Evolutionary conservation across 2,888 invertebrate species (phyloP).

Genomic region (Archaeoteleia sp.): DNA sequence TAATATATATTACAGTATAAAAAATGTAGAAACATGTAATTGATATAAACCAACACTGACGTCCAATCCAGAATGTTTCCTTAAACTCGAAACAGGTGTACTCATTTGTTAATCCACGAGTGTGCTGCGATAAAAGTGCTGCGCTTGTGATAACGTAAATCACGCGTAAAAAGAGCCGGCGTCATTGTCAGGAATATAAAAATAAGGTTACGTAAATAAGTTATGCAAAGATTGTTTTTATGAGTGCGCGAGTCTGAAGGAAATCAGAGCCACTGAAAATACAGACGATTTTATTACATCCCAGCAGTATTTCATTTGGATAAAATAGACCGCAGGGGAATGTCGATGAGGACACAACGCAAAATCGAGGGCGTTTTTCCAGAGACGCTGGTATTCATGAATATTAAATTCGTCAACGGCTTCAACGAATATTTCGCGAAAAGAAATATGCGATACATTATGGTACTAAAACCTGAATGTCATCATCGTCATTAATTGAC

Average conservation of each 20-base stretch:
- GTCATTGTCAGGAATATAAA: constrained; percentile 15
- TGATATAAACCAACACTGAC: too few species aligned
- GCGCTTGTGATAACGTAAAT: constrained; percentile 45
- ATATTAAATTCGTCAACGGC: constrained; percentile 30
- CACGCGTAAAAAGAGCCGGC: constrained; percentile 37
- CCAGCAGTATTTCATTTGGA: constrained; percentile 27
- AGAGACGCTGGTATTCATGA: constrained; percentile 24
- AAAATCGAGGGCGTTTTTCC: constrained; percentile 36
- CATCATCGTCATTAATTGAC: too few species aligned
- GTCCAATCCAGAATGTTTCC: not conserved
- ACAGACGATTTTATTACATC: constrained; percentile 26
- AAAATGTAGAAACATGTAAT: too few species aligned
- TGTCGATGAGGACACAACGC: constrained; percentile 26
- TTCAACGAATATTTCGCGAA: constrained; percentile 2
- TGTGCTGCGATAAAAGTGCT: constrained; percentile 29
- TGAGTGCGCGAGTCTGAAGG: constrained; percentile 25
- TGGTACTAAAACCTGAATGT: constrained; percentile 4
- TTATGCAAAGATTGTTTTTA: constrained; percentile 52
- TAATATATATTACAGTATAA: too few species aligned
- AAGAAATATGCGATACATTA: constrained; percentile 20
- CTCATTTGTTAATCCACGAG: constrained; percentile 38
- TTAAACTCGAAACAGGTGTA: constrained; percentile 28
- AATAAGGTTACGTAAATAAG: constrained; percentile 34
- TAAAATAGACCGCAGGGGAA: constrained; percentile 41
- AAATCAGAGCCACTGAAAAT: constrained; percentile 32